A percentile compares a stretch with the other conserved stretches of the same genome.
phyloP scores from a whole-genome alignment of 2,113 vertebrate species.

The Rhegmatorhina hoffmannsi region DNA sequence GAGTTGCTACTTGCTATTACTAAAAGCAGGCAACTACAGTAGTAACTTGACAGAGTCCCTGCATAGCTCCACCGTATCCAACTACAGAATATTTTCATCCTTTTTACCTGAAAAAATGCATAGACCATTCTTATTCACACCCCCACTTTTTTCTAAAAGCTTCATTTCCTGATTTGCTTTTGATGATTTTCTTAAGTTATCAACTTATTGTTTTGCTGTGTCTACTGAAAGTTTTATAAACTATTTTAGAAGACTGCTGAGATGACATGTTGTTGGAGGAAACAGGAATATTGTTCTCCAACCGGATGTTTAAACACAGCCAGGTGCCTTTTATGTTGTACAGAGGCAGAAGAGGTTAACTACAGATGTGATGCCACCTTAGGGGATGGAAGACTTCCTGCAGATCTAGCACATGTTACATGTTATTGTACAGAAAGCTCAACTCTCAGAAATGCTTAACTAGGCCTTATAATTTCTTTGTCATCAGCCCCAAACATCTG shows the following conservation, averaged over 20 bases:
- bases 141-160: neutral
- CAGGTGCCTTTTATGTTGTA: conserved; percentile 26
- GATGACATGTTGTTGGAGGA: neutral
- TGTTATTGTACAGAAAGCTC: neutral
- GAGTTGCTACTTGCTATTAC: neutral
- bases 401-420: neutral
- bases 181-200: conserved; percentile 27
- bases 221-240: conserved; percentile 49
- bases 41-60: neutral
- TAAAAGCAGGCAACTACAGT: neutral
- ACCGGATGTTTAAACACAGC: conserved; percentile 36
- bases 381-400: neutral
- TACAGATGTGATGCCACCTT: neutral
- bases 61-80: neutral
- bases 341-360: neutral
- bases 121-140: neutral
- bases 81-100: neutral
- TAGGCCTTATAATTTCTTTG: neutral
- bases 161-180: conserved; percentile 40
- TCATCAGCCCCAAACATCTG: neutral
- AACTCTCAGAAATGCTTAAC: neutral
- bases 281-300: conserved; percentile 57
- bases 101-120: neutral
- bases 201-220: conserved; percentile 8
- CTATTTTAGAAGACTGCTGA: conserved; percentile 43